phyloP scores from a whole-genome alignment of 2,113 vertebrate species.

The Isurus oxyrinchus region DNA sequence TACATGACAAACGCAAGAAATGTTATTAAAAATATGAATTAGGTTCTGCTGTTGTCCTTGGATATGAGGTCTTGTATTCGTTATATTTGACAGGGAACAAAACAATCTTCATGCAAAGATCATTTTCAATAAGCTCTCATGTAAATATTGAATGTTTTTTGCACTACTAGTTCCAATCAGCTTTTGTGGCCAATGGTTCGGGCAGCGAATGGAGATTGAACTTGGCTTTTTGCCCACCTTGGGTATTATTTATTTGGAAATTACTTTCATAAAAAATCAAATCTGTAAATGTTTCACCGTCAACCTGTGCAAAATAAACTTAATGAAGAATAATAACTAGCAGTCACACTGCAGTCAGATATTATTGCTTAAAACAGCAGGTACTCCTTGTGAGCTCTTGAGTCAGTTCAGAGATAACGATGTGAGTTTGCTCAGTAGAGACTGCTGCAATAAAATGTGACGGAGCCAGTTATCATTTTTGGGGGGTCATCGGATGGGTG shows the following conservation, averaged over 20 bases:
- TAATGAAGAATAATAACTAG: not conserved
- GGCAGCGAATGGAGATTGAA: not conserved
- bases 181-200: not conserved
- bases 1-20: not conserved
- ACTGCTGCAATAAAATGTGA: not conserved
- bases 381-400: not conserved
- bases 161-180: not conserved
- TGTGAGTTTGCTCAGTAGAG: not conserved
- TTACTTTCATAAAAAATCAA: not conserved
- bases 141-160: not conserved
- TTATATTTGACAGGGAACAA: not conserved
- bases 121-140: not conserved
- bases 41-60: not conserved
- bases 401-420: not conserved
- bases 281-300: not conserved
- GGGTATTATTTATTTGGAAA: not conserved
- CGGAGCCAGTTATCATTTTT: not conserved
- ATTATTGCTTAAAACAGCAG: not conserved
- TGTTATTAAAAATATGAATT: slow-evolving; percentile 26
- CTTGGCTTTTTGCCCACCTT: not conserved
- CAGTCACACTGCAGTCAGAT: not conserved
- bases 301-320: not conserved
- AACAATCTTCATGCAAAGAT: not conserved
- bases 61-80: not conserved
- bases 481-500: not conserved